A percentile compares a stretch with the other conserved stretches of the same genome.
Evolutionary conservation across 2,888 invertebrate genomes (phyloP).

Genomic region (Apodemia duryi): DNA sequence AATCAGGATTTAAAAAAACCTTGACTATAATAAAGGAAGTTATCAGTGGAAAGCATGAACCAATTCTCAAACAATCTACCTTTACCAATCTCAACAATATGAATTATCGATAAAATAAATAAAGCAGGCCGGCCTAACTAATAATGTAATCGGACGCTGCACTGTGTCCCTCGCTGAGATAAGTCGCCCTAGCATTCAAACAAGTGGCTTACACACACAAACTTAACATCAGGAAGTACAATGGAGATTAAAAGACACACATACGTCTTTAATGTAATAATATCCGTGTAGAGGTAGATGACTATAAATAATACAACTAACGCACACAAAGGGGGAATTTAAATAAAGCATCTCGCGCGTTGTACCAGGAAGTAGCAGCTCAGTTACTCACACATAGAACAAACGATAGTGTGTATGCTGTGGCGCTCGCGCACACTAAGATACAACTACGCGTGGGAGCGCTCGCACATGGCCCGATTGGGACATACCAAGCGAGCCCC

Average conservation of each 20-base stretch:
- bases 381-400: constrained; percentile 60
- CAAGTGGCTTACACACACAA: constrained; percentile 76
- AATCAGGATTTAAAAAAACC: constrained; percentile 2
- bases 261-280: constrained; percentile 69
- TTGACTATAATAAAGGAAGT: constrained; percentile 2
- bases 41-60: background rate
- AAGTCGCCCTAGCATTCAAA: constrained; percentile 77
- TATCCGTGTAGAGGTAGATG: constrained; percentile 63
- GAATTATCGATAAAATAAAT: constrained; percentile 33
- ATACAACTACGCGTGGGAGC: constrained; percentile 74
- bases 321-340: constrained; percentile 71
- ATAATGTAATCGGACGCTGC: constrained; percentile 76
- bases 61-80: background rate
- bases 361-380: constrained; percentile 77
- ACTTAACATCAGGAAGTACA: constrained; percentile 73
- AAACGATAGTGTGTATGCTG: constrained; percentile 52
- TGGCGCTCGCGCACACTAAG: constrained; percentile 74
- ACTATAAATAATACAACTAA: constrained; percentile 73
- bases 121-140: constrained; percentile 36
- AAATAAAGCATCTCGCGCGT: constrained; percentile 74
- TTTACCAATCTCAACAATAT: constrained; percentile 43
- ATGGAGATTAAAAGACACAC: constrained; percentile 75
- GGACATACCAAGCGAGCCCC: constrained; percentile 73
- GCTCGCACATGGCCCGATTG: constrained; percentile 76
- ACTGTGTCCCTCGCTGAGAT: constrained; percentile 75